Conservation (phyloP, 2,797 vertebrate genomes). For the Gambelia wislizenii region DNA sequence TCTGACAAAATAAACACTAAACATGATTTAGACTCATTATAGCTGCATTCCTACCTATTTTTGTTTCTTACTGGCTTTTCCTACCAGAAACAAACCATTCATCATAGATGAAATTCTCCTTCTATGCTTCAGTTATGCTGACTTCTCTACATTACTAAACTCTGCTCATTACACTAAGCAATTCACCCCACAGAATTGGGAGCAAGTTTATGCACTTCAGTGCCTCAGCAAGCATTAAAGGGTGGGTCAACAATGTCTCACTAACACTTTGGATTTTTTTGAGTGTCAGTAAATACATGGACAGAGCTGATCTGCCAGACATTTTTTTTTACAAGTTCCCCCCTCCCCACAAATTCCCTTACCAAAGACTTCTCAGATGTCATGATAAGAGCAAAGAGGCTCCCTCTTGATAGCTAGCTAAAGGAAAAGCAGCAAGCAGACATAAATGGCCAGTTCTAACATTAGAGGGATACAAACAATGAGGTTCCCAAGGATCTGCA, state of each 20-base stretch:
- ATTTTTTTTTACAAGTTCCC: too few relatives aligned
- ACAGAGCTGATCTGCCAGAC: too few relatives aligned
- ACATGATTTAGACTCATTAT: neutral
- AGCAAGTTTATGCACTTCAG: neutral
- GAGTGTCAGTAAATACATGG: too few relatives aligned
- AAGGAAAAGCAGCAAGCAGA: too few relatives aligned
- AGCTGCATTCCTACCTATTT: neutral
- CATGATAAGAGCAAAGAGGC: too few relatives aligned
- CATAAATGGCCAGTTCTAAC: too few relatives aligned
- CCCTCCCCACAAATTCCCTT: too few relatives aligned
- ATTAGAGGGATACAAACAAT: too few relatives aligned
- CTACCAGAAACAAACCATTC: neutral
- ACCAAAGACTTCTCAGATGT: too few relatives aligned
- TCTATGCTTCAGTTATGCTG: neutral
- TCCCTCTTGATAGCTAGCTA: too few relatives aligned
- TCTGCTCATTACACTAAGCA: neutral
- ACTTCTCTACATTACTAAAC: neutral
- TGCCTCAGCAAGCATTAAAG: neutral
- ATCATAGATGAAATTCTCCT: neutral
- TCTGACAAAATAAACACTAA: neutral
- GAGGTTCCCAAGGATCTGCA: too few relatives aligned
- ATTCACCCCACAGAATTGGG: neutral
- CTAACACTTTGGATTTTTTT: too few relatives aligned
- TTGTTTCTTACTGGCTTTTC: neutral
- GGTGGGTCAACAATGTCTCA: neutral